Percentiles rank a stretch among this genome's conserved stretches.
Conservation (phyloP, 2,888 invertebrate genomes). For the Tetropium fuscum region DNA sequence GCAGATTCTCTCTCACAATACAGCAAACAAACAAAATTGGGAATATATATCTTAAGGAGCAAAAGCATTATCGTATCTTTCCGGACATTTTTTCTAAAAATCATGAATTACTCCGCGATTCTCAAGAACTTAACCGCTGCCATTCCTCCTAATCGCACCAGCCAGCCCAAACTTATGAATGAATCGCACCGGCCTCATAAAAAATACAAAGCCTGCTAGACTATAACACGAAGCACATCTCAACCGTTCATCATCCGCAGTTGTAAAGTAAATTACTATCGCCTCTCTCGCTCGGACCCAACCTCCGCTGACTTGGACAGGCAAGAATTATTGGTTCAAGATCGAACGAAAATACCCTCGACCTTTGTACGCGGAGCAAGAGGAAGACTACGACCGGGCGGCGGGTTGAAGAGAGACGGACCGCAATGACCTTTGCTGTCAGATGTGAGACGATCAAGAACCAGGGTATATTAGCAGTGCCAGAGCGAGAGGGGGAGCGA, state of each 20-base stretch:
- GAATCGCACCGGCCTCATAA: conserved; percentile 20
- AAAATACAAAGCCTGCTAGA: conserved; percentile 19
- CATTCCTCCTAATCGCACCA: too few relatives aligned
- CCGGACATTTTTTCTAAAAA: too few relatives aligned
- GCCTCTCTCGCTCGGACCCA: conserved; percentile 4
- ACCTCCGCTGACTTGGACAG: conserved; percentile 23
- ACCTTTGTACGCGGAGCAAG: conserved; percentile 40
- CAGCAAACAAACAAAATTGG: too few relatives aligned
- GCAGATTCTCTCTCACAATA: too few relatives aligned
- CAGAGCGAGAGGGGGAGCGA: conserved; percentile 27
- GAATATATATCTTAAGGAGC: too few relatives aligned
- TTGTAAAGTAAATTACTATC: conserved; percentile 18
- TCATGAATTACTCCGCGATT: too few relatives aligned
- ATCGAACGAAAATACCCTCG: conserved; percentile 36
- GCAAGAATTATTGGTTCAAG: conserved; percentile 40
- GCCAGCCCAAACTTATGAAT: conserved; percentile 28
- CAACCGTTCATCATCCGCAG: conserved; percentile 17
- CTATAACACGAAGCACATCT: conserved; percentile 7
- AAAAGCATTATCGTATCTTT: too few relatives aligned
- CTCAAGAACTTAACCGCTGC: too few relatives aligned
- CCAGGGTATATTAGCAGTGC: conserved; percentile 25
- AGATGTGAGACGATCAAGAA: conserved; percentile 38
- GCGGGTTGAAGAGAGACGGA: conserved; percentile 38
- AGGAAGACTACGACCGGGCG: conserved; percentile 31
- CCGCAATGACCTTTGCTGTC: conserved; percentile 44